Percentiles rank a stretch among this genome's conserved stretches.
Evolutionary conservation across 2,797 vertebrate species (phyloP).

Genomic region (Neoniphon sammara): DNA sequence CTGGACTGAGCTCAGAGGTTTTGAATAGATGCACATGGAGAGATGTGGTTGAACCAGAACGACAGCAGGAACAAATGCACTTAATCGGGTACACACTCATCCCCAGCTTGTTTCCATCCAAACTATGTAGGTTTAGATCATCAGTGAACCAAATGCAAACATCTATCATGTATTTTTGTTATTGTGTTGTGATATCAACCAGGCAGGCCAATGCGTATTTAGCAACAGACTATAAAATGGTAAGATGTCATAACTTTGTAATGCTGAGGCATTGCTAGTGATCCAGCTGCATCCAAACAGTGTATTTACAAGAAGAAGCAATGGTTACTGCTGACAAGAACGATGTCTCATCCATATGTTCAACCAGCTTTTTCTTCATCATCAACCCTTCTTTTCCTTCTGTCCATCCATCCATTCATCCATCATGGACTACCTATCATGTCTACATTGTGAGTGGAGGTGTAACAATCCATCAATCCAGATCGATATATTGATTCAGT

Average conservation of each 20-base stretch:
- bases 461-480: too few relatives aligned
- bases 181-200: constrained; percentile 16
- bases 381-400: background rate
- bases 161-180: constrained; percentile 16
- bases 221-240: constrained; percentile 11
- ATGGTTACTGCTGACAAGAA: constrained; percentile 5
- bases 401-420: constrained; percentile 14
- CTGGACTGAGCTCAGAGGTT: constrained; percentile 65
- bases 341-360: background rate
- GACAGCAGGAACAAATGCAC: background rate
- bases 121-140: background rate
- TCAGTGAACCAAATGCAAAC: constrained; percentile 6
- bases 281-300: constrained; percentile 25
- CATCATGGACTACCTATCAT: constrained; percentile 9
- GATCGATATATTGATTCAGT: too few relatives aligned
- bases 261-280: constrained; percentile 14
- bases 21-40: constrained; percentile 45
- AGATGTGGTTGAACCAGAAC: constrained; percentile 26
- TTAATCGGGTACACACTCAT: background rate
- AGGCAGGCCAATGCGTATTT: constrained; percentile 20
- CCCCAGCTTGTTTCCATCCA: background rate
- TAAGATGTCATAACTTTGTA: constrained; percentile 36
- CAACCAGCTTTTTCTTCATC: constrained; percentile 24
- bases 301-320: constrained; percentile 2
- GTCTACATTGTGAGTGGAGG: constrained; percentile 33